Evolutionary conservation across 2,797 vertebrate species (phyloP).

Genomic region (Chaetophractus vellerosus): DNA sequence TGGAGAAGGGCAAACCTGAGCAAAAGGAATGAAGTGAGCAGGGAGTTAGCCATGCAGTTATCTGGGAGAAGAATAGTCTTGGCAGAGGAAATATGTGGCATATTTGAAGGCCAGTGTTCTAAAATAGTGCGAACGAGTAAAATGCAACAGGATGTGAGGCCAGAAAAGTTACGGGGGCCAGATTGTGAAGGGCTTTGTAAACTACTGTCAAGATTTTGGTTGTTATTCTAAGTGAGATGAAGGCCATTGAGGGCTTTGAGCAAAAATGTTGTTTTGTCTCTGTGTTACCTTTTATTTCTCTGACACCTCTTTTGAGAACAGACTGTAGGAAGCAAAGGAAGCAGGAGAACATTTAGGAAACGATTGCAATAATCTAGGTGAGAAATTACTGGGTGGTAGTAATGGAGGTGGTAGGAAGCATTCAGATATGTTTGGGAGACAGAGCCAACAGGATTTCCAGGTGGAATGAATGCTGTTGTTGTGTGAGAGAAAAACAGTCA

Average conservation of each 20-base stretch:
- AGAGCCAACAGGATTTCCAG: not conserved
- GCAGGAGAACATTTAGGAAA: not conserved
- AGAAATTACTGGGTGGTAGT: not conserved
- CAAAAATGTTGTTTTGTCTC: not conserved
- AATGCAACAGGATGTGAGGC: not conserved
- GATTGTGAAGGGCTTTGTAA: not conserved
- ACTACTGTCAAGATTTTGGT: not conserved
- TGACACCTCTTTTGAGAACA: slow-evolving; percentile 30
- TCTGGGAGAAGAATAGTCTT: not conserved
- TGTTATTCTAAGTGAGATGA: slow-evolving; percentile 14
- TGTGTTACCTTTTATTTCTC: slow-evolving; percentile 46
- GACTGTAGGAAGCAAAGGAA: slow-evolving; percentile 55
- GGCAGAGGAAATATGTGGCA: not conserved
- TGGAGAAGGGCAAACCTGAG: not conserved
- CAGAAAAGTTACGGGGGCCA: not conserved
- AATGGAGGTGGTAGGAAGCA: not conserved
- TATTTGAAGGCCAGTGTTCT: not conserved
- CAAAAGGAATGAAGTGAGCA: not conserved
- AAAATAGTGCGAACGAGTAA: not conserved
- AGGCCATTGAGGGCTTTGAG: not conserved
- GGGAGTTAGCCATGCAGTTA: not conserved
- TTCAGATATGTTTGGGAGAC: not conserved
- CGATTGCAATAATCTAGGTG: not conserved
- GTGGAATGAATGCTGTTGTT: not conserved
- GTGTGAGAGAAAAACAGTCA: not conserved